Evolutionary conservation across 1,140 invertebrate genomes (phyloP).

Genomic region (Sitophilus oryzae): DNA sequence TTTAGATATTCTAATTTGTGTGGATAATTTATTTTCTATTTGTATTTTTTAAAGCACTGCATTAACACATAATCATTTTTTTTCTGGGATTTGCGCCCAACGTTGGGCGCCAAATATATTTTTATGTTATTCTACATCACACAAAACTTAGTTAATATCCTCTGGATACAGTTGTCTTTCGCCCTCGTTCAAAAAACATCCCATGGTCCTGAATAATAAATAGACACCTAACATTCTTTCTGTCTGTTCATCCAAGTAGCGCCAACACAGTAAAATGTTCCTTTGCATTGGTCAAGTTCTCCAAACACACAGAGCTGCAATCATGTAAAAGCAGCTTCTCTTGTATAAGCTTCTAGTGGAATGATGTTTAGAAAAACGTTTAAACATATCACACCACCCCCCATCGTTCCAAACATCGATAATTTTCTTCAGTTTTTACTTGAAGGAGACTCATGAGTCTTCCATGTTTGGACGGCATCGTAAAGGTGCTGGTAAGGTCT

Average conservation of each 20-base stretch:
- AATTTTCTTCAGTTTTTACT: constrained; percentile 66
- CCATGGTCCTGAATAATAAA: constrained; percentile 77
- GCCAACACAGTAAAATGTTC: constrained; percentile 76
- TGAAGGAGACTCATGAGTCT: constrained; percentile 31
- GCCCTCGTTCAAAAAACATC: constrained; percentile 81
- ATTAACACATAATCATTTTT: too few species aligned
- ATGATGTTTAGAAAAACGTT: constrained; percentile 89
- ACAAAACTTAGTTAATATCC: constrained; percentile 51
- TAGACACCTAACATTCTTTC: constrained; percentile 70
- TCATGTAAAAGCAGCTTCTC: constrained; percentile 95
- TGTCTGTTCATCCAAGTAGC: constrained; percentile 66
- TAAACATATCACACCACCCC: constrained; percentile 82
- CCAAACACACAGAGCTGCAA: constrained; percentile 71
- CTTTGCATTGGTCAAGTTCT: constrained; percentile 76
- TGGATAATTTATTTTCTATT: too few species aligned
- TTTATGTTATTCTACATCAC: too few species aligned
- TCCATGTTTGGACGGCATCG: constrained; percentile 67
- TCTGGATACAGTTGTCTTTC: constrained; percentile 68
- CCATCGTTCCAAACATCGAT: constrained; percentile 80
- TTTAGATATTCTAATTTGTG: too few species aligned
- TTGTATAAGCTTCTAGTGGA: constrained; percentile 83
- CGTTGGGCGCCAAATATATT: too few species aligned
- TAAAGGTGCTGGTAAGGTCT: constrained; percentile 86
- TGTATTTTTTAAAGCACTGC: too few species aligned
- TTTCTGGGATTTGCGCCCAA: too few species aligned